Conservation (phyloP, 2,888 invertebrate species). For the Microplitis deprimator region DNA sequence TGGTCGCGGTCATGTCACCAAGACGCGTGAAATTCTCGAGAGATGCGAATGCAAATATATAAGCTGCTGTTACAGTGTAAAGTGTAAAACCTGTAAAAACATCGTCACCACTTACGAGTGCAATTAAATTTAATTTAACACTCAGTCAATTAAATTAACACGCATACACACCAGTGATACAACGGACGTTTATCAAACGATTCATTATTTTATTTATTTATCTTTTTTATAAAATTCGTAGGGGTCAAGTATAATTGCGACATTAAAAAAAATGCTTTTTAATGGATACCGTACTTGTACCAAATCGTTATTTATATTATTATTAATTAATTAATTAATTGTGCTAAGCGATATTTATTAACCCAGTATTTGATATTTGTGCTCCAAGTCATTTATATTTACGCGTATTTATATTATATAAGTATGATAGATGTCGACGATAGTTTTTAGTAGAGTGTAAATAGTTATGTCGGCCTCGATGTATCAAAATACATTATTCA, state of each 20-base stretch:
- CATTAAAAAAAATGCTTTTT: not conserved
- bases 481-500: constrained; percentile 20
- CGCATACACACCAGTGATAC: not conserved
- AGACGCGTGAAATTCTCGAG: constrained; percentile 79
- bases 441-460: constrained; percentile 37
- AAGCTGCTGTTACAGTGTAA: constrained; percentile 87
- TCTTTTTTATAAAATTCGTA: not conserved
- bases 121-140: constrained; percentile 71
- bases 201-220: constrained; percentile 11
- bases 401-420: constrained; percentile 35
- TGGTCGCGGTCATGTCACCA: constrained; percentile 83
- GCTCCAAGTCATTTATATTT: constrained; percentile 38
- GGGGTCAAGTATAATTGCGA: constrained; percentile 2
- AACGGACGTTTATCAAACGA: constrained; percentile 8
- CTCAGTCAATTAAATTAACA: not conserved
- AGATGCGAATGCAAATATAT: constrained; percentile 88
- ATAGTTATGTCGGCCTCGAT: constrained; percentile 31
- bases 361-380: constrained; percentile 39
- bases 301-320: constrained; percentile 41
- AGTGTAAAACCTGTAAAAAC: constrained; percentile 85
- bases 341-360: constrained; percentile 39
- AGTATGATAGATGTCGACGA: constrained; percentile 19
- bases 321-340: constrained; percentile 1
- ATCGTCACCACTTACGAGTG: constrained; percentile 82
- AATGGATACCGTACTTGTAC: constrained; percentile 34